Evolutionary conservation across 2,888 invertebrate genomes (phyloP), one percentile per base, ranked within the genome.

Genomic region (Syrphus vitripennis): DNA sequence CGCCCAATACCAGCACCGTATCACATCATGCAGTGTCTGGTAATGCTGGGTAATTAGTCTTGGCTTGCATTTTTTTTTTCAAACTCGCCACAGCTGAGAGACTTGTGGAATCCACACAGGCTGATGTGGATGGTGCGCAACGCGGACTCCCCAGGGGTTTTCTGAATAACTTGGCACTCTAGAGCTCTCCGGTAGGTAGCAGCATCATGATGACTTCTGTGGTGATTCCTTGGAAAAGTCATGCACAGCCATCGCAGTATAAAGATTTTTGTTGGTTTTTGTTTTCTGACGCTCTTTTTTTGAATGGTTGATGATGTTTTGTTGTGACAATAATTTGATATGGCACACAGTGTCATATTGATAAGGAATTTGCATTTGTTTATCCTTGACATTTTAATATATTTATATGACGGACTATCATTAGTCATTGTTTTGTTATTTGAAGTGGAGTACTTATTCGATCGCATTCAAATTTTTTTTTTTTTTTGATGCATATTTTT

Each of bases 41-140:
- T 83, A 83, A 83, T 79, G 69, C 69, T 67, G 48, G 70, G 79
- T 83, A 83, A 83, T 83, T 83, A 83, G 83, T 83, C 83, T 83
- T 80, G 26, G 79, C 37, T 79, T 83, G 79, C 83, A 79, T 10
- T 53, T 81, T 76, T 69, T 70, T 72, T 50, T 42, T 29, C n/a
- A n/a, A n/a, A n/a, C n/a, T 31, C 10, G 45, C 10, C 34, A 24
- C 65, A 48, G 70, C 70, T 61, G 70, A 70, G 42, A 24, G n/a
- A n/a, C n/a, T n/a, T n/a, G 6, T 34, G n/a, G 14, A 78, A 42
- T 69, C 50, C 50, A 26, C 50, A 26, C 29, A 70, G 65, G 65
- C 50, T 48, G 50, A n/a, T n/a, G n/a, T n/a, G n/a, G n/a, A n/a
- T 67, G 19, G 34, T 34, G 31, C 10, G 19, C n/a, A n/a, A 12